Evolutionary conservation across 2,888 invertebrate genomes (phyloP).

Genomic region (Eurytoma adleriae): DNA sequence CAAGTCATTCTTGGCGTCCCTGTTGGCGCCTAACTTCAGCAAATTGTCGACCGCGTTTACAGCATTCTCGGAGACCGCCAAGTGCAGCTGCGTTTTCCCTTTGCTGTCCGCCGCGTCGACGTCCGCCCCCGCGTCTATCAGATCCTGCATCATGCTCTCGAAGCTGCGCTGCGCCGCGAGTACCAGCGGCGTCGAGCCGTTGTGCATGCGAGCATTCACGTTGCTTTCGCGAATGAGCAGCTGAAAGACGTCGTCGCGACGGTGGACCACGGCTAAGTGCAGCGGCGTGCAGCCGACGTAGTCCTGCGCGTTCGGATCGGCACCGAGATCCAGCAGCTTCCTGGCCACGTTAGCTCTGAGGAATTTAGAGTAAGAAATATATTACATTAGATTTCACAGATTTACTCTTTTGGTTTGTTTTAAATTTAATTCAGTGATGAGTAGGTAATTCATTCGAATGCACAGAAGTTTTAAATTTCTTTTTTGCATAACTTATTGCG

Average conservation of each 20-base stretch:
- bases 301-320: constrained; percentile 96
- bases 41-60: constrained; percentile 94
- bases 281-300: constrained; percentile 95
- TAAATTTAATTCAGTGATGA: constrained; percentile 1
- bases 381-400: background rate
- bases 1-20: constrained; percentile 97
- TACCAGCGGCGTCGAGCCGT: constrained; percentile 96
- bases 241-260: constrained; percentile 97
- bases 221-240: constrained; percentile 94
- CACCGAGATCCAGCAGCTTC: constrained; percentile 92
- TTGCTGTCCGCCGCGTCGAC: constrained; percentile 97
- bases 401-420: no score
- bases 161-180: constrained; percentile 93
- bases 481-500: no score
- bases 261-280: constrained; percentile 96
- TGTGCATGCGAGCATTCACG: constrained; percentile 95
- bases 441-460: no score
- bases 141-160: constrained; percentile 97
- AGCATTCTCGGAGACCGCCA: constrained; percentile 98
- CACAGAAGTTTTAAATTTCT: no score
- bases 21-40: constrained; percentile 93
- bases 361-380: constrained; percentile 77
- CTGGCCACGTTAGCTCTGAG: constrained; percentile 97
- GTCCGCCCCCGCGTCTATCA: constrained; percentile 96
- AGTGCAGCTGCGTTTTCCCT: constrained; percentile 97